Percentiles rank a stretch among this genome's conserved stretches.
phyloP scores from a whole-genome alignment of 2,113 vertebrate genomes.

The Nymphicus hollandicus region DNA sequence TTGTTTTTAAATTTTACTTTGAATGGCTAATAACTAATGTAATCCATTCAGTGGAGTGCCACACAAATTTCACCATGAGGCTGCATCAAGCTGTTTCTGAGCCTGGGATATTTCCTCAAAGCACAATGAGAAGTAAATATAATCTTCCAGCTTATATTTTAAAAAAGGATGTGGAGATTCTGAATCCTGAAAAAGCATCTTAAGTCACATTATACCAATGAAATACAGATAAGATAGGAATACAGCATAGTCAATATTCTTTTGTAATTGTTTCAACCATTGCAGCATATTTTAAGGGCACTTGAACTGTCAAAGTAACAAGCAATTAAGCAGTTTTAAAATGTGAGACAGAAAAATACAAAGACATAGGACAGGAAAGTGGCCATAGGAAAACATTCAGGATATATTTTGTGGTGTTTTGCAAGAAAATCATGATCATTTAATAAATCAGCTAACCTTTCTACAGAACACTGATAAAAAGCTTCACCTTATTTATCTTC shows the following conservation, averaged over 20 bases:
- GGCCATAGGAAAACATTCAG: neutral
- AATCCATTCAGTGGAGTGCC: neutral
- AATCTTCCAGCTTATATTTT: neutral
- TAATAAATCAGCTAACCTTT: neutral
- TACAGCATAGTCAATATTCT: neutral
- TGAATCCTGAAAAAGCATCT: neutral
- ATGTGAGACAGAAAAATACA: neutral
- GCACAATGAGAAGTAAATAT: neutral
- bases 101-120: neutral
- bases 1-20: neutral
- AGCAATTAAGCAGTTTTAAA: neutral
- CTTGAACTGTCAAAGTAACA: neutral
- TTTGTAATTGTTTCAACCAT: neutral
- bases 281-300: neutral
- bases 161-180: neutral
- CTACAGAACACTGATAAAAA: neutral
- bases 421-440: neutral
- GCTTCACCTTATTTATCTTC: neutral
- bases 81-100: neutral
- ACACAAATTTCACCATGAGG: neutral
- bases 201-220: neutral
- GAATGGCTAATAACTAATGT: neutral
- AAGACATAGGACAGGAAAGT: neutral
- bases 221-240: neutral
- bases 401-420: neutral